Evolutionary conservation across 2,113 vertebrate genomes (phyloP).

Genomic region (Protobothrops mucrosquamatus): DNA sequence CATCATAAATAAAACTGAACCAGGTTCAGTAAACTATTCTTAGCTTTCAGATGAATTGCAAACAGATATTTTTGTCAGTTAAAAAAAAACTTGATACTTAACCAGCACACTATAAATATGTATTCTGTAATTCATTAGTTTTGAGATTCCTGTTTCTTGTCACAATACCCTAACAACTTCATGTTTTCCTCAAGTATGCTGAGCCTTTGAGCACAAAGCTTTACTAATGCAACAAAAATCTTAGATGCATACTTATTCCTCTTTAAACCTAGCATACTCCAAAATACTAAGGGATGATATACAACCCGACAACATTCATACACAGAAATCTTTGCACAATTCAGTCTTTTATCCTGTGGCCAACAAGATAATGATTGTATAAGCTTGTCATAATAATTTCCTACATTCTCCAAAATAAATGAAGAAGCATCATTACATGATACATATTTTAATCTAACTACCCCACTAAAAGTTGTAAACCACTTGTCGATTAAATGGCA

Average conservation of each 20-base stretch:
- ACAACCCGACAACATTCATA: neutral
- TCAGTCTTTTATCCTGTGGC: neutral
- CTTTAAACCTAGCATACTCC: neutral
- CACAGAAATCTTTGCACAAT: neutral
- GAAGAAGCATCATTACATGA: neutral
- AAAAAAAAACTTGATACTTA: neutral
- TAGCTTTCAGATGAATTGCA: neutral
- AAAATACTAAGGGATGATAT: neutral
- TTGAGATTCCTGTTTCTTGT: neutral
- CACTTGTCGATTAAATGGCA: neutral
- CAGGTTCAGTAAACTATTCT: neutral
- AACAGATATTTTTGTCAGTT: neutral
- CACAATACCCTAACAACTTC: neutral
- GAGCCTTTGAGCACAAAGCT: neutral
- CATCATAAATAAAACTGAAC: neutral
- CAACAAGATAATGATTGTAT: no score
- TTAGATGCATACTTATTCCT: neutral
- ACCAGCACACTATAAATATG: neutral
- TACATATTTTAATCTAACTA: neutral
- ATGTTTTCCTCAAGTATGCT: neutral
- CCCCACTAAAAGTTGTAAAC: neutral
- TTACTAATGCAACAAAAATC: neutral
- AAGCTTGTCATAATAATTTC: neutral
- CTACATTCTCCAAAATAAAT: no score
- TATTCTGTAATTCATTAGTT: neutral